These are phyloP conservation scores for Porites evermanni DNA, from an alignment of 92 coral and sea anemone species.

Conservation along the genomic window DNA sequence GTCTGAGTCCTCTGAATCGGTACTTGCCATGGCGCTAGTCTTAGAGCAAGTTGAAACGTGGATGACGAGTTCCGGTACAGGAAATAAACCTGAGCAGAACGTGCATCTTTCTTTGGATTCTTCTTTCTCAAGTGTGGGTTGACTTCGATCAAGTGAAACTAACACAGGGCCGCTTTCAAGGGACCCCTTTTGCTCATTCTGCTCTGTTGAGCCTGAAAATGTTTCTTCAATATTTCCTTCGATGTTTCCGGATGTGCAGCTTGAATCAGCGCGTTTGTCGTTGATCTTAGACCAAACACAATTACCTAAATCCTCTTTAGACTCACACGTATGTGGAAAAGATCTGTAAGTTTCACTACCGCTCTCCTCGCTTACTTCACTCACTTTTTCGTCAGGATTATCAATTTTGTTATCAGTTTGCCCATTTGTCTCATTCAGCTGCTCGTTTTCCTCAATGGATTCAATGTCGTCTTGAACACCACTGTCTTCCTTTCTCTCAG, in stretches of 20 bases:
- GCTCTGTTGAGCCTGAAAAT: not conserved
- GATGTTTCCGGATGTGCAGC: not conserved
- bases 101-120: slow-evolving; percentile 62
- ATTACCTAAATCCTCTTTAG: not conserved
- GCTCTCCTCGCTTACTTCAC: not conserved
- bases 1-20: slow-evolving; percentile 28
- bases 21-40: slow-evolving; percentile 9
- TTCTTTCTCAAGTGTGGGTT: slow-evolving; percentile 36
- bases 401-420: not conserved
- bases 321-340: not conserved
- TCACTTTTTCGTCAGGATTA: not conserved
- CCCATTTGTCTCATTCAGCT: not conserved
- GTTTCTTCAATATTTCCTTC: not conserved
- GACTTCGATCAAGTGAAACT: not conserved
- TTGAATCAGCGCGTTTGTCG: not conserved
- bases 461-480: not conserved
- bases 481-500: not conserved
- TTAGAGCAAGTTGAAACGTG: slow-evolving; percentile 47
- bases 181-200: not conserved
- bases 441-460: not conserved
- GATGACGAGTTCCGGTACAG: slow-evolving; percentile 34
- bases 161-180: not conserved
- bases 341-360: not conserved
- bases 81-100: slow-evolving; percentile 44
- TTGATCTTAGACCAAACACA: not conserved